Conservation (phyloP, 92 coral and sea anemone species). For the Phymanthus crucifer region DNA sequence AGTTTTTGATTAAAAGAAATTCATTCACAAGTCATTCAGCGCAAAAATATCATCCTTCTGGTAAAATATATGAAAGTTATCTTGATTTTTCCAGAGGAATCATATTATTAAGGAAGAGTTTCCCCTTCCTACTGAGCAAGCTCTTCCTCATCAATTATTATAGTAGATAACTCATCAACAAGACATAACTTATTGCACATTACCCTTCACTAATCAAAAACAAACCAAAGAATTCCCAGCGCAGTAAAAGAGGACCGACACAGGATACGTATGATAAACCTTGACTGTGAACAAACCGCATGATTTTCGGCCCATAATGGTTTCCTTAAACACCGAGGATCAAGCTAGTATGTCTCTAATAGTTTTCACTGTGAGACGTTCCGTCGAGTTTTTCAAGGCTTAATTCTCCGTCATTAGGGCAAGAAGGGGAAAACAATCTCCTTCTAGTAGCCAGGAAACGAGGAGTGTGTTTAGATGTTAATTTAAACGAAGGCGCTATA, state of each 20-base stretch:
- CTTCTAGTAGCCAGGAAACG: slow-evolving; percentile 14
- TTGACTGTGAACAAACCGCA: not conserved
- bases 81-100: not conserved
- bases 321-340: slow-evolving; percentile 11
- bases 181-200: not conserved
- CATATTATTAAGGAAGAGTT: not conserved
- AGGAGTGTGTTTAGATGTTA: slow-evolving; percentile 41
- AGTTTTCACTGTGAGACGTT: slow-evolving; percentile 27
- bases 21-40: not conserved
- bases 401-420: slow-evolving; percentile 34
- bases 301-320: slow-evolving; percentile 9
- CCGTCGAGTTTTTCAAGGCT: slow-evolving; percentile 11
- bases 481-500: slow-evolving; percentile 32
- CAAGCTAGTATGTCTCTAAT: slow-evolving; percentile 20
- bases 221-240: not conserved
- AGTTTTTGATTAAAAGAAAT: not conserved
- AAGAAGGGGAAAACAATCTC: slow-evolving; percentile 10
- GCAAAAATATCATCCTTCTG: not conserved
- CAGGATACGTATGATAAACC: slow-evolving; percentile 16
- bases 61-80: not conserved
- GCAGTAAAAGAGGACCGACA: slow-evolving; percentile 27
- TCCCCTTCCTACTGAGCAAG: slow-evolving; percentile 2
- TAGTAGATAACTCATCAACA: not conserved
- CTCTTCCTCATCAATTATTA: slow-evolving; percentile 2
- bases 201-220: slow-evolving; percentile 2